Percentiles rank a stretch among this genome's conserved stretches.
These are phyloP conservation scores for Loxodonta africana DNA, from an alignment of 2,113 vertebrate genomes.

Conservation along the genomic window DNA sequence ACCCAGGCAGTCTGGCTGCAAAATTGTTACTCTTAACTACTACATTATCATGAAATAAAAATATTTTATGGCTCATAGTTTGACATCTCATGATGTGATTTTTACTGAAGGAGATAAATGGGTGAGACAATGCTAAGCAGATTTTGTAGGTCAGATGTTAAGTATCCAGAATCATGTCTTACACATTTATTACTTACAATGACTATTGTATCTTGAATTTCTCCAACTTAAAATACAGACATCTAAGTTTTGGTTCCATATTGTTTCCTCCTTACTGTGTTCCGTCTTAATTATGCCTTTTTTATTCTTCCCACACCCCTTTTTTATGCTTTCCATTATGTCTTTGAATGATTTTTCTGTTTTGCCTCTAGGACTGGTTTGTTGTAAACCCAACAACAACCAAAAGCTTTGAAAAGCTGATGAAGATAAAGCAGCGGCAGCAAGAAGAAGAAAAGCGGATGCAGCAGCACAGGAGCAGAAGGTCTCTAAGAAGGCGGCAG, in stretches of 20 bases:
- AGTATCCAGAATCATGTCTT: not conserved
- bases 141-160: not conserved
- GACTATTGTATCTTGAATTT: not conserved
- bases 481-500: constrained; percentile 77
- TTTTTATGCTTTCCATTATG: not conserved
- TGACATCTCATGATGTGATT: not conserved
- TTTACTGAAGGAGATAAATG: not conserved
- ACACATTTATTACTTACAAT: not conserved
- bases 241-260: not conserved
- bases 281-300: not conserved
- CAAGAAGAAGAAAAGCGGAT: constrained; percentile 86
- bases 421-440: constrained; percentile 91
- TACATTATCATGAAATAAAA: not conserved
- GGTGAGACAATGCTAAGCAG: not conserved
- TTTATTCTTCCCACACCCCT: not conserved
- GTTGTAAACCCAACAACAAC: constrained; percentile 92
- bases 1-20: not conserved
- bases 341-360: constrained; percentile 50
- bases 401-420: constrained; percentile 94
- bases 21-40: not conserved
- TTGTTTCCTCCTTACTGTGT: not conserved
- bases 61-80: not conserved
- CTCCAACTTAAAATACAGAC: not conserved
- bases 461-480: constrained; percentile 79
- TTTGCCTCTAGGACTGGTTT: constrained; percentile 94